Conservation (phyloP, 2,797 vertebrate genomes). For the Karalla daura region DNA sequence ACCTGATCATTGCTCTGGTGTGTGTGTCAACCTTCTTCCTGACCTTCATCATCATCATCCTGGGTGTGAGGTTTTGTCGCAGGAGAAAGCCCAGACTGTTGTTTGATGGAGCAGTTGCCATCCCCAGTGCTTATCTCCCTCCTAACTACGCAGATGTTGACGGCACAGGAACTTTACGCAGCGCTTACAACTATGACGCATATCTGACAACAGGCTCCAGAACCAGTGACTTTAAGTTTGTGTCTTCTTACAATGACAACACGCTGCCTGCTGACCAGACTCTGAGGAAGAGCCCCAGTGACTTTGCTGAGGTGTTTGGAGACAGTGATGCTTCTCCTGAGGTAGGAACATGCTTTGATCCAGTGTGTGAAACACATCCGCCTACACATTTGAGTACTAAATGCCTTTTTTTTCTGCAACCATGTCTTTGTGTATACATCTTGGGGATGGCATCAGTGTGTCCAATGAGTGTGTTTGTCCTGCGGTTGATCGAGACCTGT, state of each 20-base stretch:
- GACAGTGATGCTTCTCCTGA: slow-evolving; percentile 28
- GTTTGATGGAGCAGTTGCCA: slow-evolving; percentile 35
- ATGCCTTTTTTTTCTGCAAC: too few relatives aligned
- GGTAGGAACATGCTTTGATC: background rate
- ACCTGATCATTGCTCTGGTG: too few relatives aligned
- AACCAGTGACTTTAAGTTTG: background rate
- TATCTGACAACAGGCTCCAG: background rate
- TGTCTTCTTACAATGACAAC: slow-evolving; percentile 35
- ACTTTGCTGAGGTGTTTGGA: slow-evolving; percentile 46
- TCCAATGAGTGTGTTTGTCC: too few relatives aligned
- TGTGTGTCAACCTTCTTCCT: too few relatives aligned
- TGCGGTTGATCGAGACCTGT: too few relatives aligned
- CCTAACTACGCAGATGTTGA: slow-evolving; percentile 64
- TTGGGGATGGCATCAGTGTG: slow-evolving; percentile 77
- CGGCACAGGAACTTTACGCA: slow-evolving; percentile 28
- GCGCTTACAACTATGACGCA: background rate
- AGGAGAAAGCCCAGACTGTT: slow-evolving; percentile 33
- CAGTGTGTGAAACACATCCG: background rate
- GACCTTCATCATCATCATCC: too few relatives aligned
- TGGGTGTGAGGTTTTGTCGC: slow-evolving; percentile 54
- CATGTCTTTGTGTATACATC: too few relatives aligned
- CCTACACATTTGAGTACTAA: too few relatives aligned
- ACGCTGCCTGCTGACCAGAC: slow-evolving; percentile 53
- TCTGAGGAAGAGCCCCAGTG: slow-evolving; percentile 25
- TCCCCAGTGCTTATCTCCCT: slow-evolving; percentile 62